Percentiles rank a stretch among this genome's conserved stretches.
phyloP scores from a whole-genome alignment of 2,113 vertebrate species.

The Hepsetus odoe region DNA sequence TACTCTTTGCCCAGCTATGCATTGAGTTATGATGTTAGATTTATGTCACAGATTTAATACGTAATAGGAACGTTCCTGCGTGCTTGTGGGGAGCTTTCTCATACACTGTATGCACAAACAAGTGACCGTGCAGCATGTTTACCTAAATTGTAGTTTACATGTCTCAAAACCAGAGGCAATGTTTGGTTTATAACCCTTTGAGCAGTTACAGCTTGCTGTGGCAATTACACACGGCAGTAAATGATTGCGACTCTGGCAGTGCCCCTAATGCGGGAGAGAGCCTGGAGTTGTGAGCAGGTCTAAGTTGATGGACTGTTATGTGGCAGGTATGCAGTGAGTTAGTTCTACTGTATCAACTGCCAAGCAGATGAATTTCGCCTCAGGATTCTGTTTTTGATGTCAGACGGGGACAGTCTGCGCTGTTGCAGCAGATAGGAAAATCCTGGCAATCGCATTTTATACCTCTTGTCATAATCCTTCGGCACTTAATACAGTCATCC shows the following conservation, averaged over 20 bases:
- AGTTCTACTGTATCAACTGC: constrained; percentile 11
- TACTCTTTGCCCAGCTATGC: neutral
- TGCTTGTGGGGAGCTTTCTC: neutral
- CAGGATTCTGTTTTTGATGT: constrained; percentile 41
- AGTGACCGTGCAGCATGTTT: neutral
- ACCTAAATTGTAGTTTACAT: neutral
- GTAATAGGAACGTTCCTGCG: neutral
- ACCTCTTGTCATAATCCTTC: constrained; percentile 44
- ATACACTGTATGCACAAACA: neutral
- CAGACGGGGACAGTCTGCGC: constrained; percentile 5
- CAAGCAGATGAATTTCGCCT: constrained; percentile 42
- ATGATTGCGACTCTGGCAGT: constrained; percentile 3
- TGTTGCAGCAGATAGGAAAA: constrained; percentile 34
- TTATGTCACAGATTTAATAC: neutral
- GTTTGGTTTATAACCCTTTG: neutral
- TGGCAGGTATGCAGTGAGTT: constrained; percentile 32
- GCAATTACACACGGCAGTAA: constrained; percentile 11
- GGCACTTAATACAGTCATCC: constrained; percentile 40
- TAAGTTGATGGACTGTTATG: constrained; percentile 27
- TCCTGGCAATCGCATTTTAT: constrained; percentile 36
- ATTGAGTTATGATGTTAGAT: neutral
- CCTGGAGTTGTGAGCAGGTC: constrained; percentile 9
- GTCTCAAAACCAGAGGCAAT: neutral
- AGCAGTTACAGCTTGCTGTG: neutral
- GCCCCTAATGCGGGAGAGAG: neutral